phyloP scores from a whole-genome alignment of 2,113 vertebrate species.

The Meles meles region DNA sequence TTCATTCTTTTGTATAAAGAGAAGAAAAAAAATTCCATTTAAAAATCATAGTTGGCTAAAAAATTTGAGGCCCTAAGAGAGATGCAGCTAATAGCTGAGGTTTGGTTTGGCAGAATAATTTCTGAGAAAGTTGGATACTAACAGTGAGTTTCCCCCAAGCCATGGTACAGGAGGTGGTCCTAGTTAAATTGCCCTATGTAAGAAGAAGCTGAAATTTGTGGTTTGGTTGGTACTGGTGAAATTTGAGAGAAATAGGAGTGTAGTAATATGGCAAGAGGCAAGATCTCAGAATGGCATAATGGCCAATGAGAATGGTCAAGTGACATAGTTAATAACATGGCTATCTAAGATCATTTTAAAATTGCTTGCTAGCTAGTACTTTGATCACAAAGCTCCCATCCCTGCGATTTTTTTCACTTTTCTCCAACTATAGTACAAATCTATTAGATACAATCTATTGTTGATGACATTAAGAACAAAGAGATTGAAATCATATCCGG shows the following conservation, averaged over 20 bases:
- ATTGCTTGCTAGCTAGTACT: neutral
- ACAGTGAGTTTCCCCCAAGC: neutral
- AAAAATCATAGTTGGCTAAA: neutral
- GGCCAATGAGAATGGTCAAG: neutral
- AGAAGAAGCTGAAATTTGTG: neutral
- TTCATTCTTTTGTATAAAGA: neutral
- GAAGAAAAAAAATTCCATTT: neutral
- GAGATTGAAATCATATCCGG: neutral
- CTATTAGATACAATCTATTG: neutral
- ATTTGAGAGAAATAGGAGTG: neutral
- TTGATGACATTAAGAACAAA: neutral
- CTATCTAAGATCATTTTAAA: neutral
- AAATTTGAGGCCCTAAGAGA: neutral
- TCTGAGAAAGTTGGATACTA: neutral
- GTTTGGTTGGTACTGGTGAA: neutral
- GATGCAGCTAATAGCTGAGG: neutral
- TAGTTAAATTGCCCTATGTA: neutral
- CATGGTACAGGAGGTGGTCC: neutral
- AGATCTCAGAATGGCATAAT: neutral
- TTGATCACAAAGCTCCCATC: neutral
- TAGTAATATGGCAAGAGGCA: neutral
- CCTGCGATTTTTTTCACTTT: neutral
- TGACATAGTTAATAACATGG: neutral
- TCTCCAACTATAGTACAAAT: neutral
- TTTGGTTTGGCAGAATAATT: neutral